Evolutionary conservation across 1,140 invertebrate species (phyloP).

Genomic region (Belonocnema kinseyi): DNA sequence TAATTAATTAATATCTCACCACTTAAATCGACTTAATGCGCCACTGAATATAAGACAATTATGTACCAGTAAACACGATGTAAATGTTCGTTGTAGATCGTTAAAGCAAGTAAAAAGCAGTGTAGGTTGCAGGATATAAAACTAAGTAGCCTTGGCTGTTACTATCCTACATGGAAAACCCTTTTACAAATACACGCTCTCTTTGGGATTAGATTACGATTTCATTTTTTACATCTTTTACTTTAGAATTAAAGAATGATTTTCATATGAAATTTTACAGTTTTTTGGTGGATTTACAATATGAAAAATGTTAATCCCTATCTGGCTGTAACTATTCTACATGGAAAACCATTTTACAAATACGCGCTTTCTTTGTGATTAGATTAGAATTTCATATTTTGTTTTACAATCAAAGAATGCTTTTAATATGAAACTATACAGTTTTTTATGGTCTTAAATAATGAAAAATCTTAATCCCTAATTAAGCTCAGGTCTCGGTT

Average conservation of each 20-base stretch:
- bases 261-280: too few relatives aligned
- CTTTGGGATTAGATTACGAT: background rate
- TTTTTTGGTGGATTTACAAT: too few relatives aligned
- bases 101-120: slow-evolving; percentile 28
- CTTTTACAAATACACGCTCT: slow-evolving; percentile 5
- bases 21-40: slow-evolving; percentile 5
- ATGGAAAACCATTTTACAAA: slow-evolving; percentile 15
- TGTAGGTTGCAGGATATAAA: slow-evolving; percentile 26
- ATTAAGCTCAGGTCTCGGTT: background rate
- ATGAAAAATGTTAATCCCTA: too few relatives aligned
- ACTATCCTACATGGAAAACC: slow-evolving; percentile 21
- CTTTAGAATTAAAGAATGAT: too few relatives aligned
- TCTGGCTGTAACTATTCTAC: slow-evolving; percentile 5
- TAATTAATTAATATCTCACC: slow-evolving; percentile 19
- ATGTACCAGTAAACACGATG: slow-evolving; percentile 29
- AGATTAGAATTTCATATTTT: background rate
- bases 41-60: slow-evolving; percentile 15
- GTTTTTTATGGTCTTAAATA: too few relatives aligned
- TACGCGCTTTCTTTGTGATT: background rate
- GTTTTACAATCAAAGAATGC: too few relatives aligned
- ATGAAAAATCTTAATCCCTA: too few relatives aligned
- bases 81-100: slow-evolving; percentile 22
- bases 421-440: too few relatives aligned
- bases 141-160: slow-evolving; percentile 23
- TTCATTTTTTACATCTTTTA: background rate